Conservation (phyloP, 2,888 invertebrate genomes). For the Meteorus cinctellus region DNA sequence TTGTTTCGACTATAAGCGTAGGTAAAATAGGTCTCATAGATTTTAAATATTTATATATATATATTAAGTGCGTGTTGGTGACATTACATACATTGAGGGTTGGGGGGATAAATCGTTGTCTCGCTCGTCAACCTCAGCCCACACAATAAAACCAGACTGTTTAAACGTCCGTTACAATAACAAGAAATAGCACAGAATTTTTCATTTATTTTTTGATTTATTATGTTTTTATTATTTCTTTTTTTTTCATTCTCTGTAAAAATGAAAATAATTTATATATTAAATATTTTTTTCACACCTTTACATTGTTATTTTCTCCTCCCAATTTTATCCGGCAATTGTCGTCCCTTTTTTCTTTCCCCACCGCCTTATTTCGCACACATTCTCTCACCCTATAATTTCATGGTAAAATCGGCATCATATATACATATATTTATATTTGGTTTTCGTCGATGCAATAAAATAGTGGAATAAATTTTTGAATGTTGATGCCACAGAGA, state of each 20-base stretch:
- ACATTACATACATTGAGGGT: conserved; percentile 23
- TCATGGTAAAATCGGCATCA: neutral
- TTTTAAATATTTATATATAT: conserved; percentile 5
- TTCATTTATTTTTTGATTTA: neutral
- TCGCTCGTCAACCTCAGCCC: conserved; percentile 9
- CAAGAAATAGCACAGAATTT: conserved; percentile 6
- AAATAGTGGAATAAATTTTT: conserved; percentile 3
- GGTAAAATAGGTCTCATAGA: conserved; percentile 29
- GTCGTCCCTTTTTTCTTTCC: neutral
- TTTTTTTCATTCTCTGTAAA: neutral
- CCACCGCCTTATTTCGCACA: neutral
- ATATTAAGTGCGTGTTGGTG: neutral
- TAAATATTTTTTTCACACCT: neutral
- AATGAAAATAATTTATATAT: neutral
- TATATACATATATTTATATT: neutral
- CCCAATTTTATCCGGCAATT: neutral
- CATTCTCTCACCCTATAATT: conserved; percentile 18
- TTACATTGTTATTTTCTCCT: neutral
- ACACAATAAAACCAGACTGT: conserved; percentile 1
- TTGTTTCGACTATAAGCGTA: conserved; percentile 34
- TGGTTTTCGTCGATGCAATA: neutral
- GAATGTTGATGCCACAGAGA: neutral
- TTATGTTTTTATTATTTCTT: neutral
- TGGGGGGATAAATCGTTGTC: conserved; percentile 15
- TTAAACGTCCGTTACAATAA: conserved; percentile 2